These are phyloP conservation scores for Lithobates pipiens DNA, from an alignment of 2,797 vertebrate genomes.

Conservation along the genomic window DNA sequence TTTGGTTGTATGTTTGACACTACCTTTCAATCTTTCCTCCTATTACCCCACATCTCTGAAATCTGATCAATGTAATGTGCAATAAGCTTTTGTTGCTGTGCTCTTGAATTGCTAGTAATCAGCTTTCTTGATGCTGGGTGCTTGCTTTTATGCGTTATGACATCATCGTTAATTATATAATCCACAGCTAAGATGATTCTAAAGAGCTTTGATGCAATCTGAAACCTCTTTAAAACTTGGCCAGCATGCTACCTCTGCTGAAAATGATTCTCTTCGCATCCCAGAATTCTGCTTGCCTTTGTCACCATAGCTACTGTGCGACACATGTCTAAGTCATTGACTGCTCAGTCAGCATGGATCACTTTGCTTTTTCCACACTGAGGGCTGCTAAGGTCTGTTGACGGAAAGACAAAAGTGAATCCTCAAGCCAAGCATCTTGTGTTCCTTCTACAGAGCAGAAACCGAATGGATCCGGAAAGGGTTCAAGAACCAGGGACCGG, in stretches of 20 bases:
- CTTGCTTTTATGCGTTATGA: not conserved
- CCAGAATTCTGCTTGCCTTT: conserved; percentile 49
- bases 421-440: conserved; percentile 91
- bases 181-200: conserved; percentile 46
- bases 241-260: not conserved
- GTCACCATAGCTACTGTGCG: conserved; percentile 60
- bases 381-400: conserved; percentile 78
- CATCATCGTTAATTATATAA: conserved; percentile 50
- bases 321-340: conserved; percentile 58
- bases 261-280: conserved; percentile 32
- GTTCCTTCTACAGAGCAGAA: conserved; percentile 90
- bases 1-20: no score
- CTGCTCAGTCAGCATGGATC: conserved; percentile 65
- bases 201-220: conserved; percentile 52
- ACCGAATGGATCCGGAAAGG: conserved; percentile 78
- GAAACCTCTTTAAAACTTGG: conserved; percentile 51
- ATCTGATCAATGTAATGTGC: not conserved
- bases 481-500: conserved; percentile 73
- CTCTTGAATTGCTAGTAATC: not conserved
- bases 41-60: not conserved
- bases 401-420: conserved; percentile 75
- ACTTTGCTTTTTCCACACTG: conserved; percentile 66
- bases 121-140: conserved; percentile 23
- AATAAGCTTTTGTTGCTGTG: not conserved
- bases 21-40: no score